These are phyloP conservation scores for Gymnorhina tibicen DNA, from an alignment of 2,113 vertebrate genomes.

Conservation along the genomic window DNA sequence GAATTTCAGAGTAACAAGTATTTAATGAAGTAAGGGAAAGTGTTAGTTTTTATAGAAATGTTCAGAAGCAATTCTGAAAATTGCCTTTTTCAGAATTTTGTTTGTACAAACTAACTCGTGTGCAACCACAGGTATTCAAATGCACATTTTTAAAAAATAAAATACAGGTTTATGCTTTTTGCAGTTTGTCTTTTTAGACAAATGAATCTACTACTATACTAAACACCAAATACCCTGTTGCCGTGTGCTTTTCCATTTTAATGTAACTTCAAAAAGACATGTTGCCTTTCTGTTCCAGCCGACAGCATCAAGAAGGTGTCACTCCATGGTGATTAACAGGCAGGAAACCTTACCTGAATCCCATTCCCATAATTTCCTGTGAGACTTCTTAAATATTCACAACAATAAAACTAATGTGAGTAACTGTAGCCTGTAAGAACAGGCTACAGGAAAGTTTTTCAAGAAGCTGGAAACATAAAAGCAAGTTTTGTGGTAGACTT, in stretches of 20 bases:
- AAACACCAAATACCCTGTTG: background rate
- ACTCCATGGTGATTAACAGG: background rate
- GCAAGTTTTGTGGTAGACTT: background rate
- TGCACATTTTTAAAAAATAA: background rate
- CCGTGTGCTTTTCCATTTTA: background rate
- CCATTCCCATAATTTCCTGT: background rate
- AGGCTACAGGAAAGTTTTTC: background rate
- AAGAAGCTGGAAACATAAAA: background rate
- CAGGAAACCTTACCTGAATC: background rate
- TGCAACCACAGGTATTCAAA: background rate
- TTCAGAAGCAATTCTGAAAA: background rate
- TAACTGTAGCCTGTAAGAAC: background rate
- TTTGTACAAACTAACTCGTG: background rate
- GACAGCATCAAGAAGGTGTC: background rate
- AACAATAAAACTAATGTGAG: background rate
- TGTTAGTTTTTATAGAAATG: background rate
- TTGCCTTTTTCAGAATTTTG: background rate
- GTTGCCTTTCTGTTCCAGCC: background rate
- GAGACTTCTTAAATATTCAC: background rate
- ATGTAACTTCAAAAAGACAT: background rate
- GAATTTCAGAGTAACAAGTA: background rate
- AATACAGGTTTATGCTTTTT: background rate
- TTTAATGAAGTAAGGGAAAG: background rate
- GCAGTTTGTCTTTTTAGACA: background rate
- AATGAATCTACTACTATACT: background rate